phyloP scores from a whole-genome alignment of 2,888 invertebrate species.

The Sphinx pinastri region DNA sequence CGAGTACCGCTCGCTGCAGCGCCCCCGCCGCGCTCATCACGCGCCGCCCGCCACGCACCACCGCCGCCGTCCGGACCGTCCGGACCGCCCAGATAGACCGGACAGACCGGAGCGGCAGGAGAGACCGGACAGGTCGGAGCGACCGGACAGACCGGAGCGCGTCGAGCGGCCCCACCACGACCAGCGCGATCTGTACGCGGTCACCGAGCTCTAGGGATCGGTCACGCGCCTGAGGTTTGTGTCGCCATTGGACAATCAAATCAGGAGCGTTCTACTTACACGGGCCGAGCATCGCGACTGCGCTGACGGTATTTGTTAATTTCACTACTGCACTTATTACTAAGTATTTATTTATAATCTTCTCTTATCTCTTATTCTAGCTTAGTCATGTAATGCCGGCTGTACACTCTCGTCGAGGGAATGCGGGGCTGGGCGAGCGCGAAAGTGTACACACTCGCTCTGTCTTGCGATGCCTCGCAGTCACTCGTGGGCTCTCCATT shows the following conservation, averaged over 20 bases:
- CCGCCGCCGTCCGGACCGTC: conserved; percentile 76
- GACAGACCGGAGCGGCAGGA: conserved; percentile 68
- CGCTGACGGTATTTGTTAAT: conserved; percentile 1
- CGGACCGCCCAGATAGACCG: conserved; percentile 86
- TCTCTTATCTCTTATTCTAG: neutral
- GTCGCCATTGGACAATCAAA: neutral
- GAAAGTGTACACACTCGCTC: too few species aligned
- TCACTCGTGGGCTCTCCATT: too few species aligned
- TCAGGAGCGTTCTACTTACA: conserved; percentile 16
- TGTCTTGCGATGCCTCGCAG: too few species aligned
- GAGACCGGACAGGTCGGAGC: conserved; percentile 43
- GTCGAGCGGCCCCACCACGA: conserved; percentile 52
- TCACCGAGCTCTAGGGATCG: conserved; percentile 76
- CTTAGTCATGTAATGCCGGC: neutral
- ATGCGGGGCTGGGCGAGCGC: too few species aligned
- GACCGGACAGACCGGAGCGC: conserved; percentile 30
- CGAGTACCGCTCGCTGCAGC: conserved; percentile 85
- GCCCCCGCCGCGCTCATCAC: conserved; percentile 71
- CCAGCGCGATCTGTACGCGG: conserved; percentile 87
- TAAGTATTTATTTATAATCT: neutral
- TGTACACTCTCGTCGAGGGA: too few species aligned
- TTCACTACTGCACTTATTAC: neutral
- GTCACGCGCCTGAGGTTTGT: conserved; percentile 15
- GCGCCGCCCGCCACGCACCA: conserved; percentile 49
- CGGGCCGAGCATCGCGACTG: conserved; percentile 12